Conservation (phyloP, 2,797 vertebrate genomes). For the Enteromius afrohamiltoni region DNA sequence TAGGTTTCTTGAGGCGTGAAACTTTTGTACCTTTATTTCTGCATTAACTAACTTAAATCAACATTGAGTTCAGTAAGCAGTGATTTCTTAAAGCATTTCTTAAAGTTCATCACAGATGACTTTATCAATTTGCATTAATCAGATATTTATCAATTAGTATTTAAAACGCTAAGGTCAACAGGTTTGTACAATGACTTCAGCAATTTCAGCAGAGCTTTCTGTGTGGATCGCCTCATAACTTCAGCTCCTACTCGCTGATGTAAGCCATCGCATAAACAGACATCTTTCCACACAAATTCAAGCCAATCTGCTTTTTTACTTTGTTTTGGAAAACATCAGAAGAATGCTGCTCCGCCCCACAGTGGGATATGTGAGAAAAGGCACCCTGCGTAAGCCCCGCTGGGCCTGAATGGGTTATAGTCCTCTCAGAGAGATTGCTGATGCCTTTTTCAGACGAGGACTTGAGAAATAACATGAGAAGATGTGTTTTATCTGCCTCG, state of each 20-base stretch:
- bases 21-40: no score
- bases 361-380: constrained; percentile 57
- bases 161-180: not conserved
- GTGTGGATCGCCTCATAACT: not conserved
- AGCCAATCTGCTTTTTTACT: constrained; percentile 55
- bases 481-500: constrained; percentile 51
- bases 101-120: not conserved
- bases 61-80: not conserved
- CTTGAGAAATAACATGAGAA: constrained; percentile 47
- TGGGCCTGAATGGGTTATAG: constrained; percentile 52
- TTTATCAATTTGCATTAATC: not conserved
- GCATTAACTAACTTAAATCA: no score
- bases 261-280: constrained; percentile 50
- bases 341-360: constrained; percentile 49
- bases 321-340: constrained; percentile 60
- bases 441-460: constrained; percentile 63
- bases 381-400: constrained; percentile 45
- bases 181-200: not conserved
- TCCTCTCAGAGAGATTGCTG: constrained; percentile 51
- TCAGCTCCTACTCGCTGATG: constrained; percentile 36
- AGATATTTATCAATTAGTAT: not conserved
- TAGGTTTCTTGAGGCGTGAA: no score
- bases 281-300: constrained; percentile 30
- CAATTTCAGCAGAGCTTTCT: not conserved
- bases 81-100: not conserved